Evolutionary conservation across 1,140 invertebrate genomes (phyloP).

Genomic region (Leptestheria dahalacensis): DNA sequence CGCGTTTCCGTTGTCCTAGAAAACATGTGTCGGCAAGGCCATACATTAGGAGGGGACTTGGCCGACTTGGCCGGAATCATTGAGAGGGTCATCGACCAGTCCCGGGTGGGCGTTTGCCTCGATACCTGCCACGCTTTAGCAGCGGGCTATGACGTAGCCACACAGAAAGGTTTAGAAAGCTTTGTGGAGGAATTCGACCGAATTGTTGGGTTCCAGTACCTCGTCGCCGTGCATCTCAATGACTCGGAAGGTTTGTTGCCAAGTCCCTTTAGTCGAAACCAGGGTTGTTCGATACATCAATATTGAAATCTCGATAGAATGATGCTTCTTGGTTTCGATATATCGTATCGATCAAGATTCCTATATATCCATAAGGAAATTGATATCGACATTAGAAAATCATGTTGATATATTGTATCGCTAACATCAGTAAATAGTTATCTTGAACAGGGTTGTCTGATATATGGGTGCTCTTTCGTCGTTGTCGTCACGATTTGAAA

Average conservation of each 20-base stretch:
- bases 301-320: too few species aligned
- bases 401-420: too few species aligned
- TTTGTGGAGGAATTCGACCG: slow-evolving; percentile 33
- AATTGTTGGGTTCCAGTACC: slow-evolving; percentile 33
- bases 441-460: too few species aligned
- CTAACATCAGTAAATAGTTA: too few species aligned
- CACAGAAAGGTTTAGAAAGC: slow-evolving; percentile 28
- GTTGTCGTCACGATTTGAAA: too few species aligned
- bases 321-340: too few species aligned
- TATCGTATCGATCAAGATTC: too few species aligned
- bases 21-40: slow-evolving; percentile 29
- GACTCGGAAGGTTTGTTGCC: slow-evolving; percentile 33
- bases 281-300: background rate
- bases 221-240: slow-evolving; percentile 38
- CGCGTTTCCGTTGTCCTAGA: slow-evolving; percentile 27
- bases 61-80: slow-evolving; percentile 34
- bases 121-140: slow-evolving; percentile 41
- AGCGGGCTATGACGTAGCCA: slow-evolving; percentile 35
- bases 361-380: too few species aligned
- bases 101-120: slow-evolving; percentile 35
- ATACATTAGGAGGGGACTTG: slow-evolving; percentile 35
- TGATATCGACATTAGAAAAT: too few species aligned
- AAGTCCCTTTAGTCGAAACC: background rate
- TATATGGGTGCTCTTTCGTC: too few species aligned
- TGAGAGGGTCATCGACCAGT: slow-evolving; percentile 31